Evolutionary conservation across 2,113 vertebrate species (phyloP).

Genomic region (Alouatta palliata): DNA sequence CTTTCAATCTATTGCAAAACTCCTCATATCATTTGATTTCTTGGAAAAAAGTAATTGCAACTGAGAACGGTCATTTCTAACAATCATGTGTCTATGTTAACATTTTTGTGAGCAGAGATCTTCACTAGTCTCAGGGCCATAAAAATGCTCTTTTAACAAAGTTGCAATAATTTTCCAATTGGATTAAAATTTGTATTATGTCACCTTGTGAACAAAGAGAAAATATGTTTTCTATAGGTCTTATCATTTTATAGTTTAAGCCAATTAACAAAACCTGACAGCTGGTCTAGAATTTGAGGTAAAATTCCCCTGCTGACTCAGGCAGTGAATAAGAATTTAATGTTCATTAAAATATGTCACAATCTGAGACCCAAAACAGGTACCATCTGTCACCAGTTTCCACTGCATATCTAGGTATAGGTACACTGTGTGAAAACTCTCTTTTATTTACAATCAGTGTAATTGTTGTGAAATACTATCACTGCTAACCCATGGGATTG

Average conservation of each 20-base stretch:
- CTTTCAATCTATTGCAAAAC: not conserved
- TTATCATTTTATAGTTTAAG: slow-evolving; percentile 73
- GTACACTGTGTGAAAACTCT: slow-evolving; percentile 2
- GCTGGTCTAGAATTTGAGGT: slow-evolving; percentile 73
- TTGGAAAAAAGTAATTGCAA: not conserved
- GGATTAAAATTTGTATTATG: slow-evolving; percentile 68
- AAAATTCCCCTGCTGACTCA: slow-evolving; percentile 78
- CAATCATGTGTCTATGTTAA: not conserved
- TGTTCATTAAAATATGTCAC: slow-evolving; percentile 79
- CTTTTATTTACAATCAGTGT: slow-evolving; percentile 49
- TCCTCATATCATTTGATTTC: not conserved
- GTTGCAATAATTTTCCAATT: slow-evolving; percentile 52
- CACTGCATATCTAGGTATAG: slow-evolving; percentile 56
- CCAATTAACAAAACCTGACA: slow-evolving; percentile 75
- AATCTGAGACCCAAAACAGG: slow-evolving; percentile 69
- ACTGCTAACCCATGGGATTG: not conserved
- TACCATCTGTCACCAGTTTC: slow-evolving; percentile 73
- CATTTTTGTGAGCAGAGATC: slow-evolving; percentile 25
- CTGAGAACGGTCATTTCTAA: not conserved
- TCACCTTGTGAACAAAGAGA: slow-evolving; percentile 61
- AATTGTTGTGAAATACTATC: slow-evolving; percentile 62
- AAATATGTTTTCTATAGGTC: slow-evolving; percentile 71
- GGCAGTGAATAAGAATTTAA: slow-evolving; percentile 74
- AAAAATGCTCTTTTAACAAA: slow-evolving; percentile 25
- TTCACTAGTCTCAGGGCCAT: not conserved